Base-by-base conservation (phyloP, 2,797 vertebrate species). In the Octomys mimax region DNA sequence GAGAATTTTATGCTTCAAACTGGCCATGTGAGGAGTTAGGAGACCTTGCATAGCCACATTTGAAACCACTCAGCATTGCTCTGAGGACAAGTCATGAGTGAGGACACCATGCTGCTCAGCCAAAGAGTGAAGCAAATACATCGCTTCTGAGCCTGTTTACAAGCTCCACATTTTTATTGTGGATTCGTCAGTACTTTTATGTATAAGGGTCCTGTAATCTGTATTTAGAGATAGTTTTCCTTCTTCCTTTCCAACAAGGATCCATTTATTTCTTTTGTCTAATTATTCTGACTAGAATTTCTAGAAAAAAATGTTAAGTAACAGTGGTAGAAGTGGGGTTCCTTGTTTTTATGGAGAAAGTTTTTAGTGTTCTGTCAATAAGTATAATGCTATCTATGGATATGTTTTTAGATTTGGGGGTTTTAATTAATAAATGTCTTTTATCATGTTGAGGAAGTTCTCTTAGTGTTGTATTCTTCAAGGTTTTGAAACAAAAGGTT, bases 401-500 rank as follows among this genome's bases (percentile, higher is more conserved):
- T 46, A 57, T 66, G 31, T 33, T 36, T 87, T 68, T 73, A 62
- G 36, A 5, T 59, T 82, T 70, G 26, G 22, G 42, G 14, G 16
- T 54, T 92, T 39, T 59, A 31, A 3, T 52, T n/a, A 31, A 95
- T 68, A 95, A 95, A 89, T 95, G 59, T 1, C 4, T 4, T 87
- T 95, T 77, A 87, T 71, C 6, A 36, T 87, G 19, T 77, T 84
- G 64, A 66, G 52, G 66, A 94, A 73, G 46, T 96, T 91, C 39
- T 28, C n/a, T 95, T 33, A 80, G 54, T 79, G 36, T 39, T 59
- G 75, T 33, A 62, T 94, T 91, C 68, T 87, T 22, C 95, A 18
- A 81, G 31, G 39, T 66, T 78, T 91, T 62, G 78, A 78, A 95
- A 94, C 89, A 42, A 94, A 95, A 92, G 31, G n/a, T 19, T 94